phyloP scores from a whole-genome alignment of 1,140 invertebrate genomes.

The Cydia strobilella region DNA sequence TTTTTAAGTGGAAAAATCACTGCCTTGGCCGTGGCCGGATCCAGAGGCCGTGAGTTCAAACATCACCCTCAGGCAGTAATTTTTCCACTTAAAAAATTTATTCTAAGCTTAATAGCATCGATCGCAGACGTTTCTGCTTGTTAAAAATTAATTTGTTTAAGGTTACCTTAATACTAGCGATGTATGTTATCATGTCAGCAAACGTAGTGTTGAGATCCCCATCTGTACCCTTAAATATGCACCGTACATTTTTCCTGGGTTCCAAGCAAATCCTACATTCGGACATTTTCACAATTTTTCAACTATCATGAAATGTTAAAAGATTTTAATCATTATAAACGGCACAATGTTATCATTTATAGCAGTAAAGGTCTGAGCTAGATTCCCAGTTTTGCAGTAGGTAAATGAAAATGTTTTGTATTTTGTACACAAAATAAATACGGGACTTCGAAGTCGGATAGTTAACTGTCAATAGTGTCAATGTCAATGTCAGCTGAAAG shows the following conservation, averaged over 20 bases:
- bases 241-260: slow-evolving; percentile 40
- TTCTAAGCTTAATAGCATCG: no score
- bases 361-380: background rate
- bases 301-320: background rate
- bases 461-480: background rate
- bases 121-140: no score
- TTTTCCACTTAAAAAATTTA: no score
- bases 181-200: slow-evolving; percentile 46
- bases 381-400: background rate
- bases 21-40: no score
- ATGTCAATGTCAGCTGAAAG: background rate
- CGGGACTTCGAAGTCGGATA: background rate
- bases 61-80: no score
- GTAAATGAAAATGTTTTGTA: background rate
- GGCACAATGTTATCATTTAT: background rate
- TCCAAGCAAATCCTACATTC: slow-evolving; percentile 53
- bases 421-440: background rate
- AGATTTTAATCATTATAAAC: background rate
- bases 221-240: slow-evolving; percentile 37
- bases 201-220: slow-evolving; percentile 37
- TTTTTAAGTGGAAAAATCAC: no score
- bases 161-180: slow-evolving; percentile 48
- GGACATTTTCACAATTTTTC: slow-evolving; percentile 36
- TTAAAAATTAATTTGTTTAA: background rate
- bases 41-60: no score